Evolutionary conservation across 2,888 invertebrate genomes (phyloP), one percentile per base, ranked within the genome.

Genomic region (Melanostoma mellinum): DNA sequence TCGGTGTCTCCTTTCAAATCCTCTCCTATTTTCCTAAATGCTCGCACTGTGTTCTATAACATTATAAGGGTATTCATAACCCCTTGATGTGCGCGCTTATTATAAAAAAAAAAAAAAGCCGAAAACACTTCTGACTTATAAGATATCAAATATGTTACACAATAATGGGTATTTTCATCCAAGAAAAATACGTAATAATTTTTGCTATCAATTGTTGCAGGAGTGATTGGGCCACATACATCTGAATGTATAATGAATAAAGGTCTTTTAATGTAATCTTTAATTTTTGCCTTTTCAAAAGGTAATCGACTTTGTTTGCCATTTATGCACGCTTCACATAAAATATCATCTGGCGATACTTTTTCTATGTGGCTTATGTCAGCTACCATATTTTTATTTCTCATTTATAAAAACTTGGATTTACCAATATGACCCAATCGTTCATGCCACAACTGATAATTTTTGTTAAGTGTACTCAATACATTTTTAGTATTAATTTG

Each of bases 241-340:
- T 88, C 88, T 5, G 87, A 87, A 85, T 88, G 88, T 9, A 89
- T 85, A 36, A 88, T 85, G 81, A 88, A 88, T 30, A 89, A 84
- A 4, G 89, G 88, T 86, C 88, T 73, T 56, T 82, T 86, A 6
- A 87, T 79, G 72, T 88, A 38, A 6, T 30, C 10, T 78, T 85
- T 81, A 75, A 68, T 80, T 86, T 86, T 78, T 63, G 61, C 78
- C 86, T 86, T 58, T 86, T 58, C 85, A 86, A 89, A 90, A 8
- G 89, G 88, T 20, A 88, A 75, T 85, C 89, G 85, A n/a, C 86
- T 80, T 86, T 89, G 89, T 86, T 90, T 90, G 20, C 89, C 89
- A 80, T 88, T 79, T 60, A 88, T 86, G 79, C 89, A 89, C 10
- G 88, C 84, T 81, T 88, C 88, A 86, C 88, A 89, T 48, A 87